These are phyloP conservation scores for Calliopum simillimum DNA, from an alignment of 2,888 invertebrate genomes.

Conservation along the genomic window DNA sequence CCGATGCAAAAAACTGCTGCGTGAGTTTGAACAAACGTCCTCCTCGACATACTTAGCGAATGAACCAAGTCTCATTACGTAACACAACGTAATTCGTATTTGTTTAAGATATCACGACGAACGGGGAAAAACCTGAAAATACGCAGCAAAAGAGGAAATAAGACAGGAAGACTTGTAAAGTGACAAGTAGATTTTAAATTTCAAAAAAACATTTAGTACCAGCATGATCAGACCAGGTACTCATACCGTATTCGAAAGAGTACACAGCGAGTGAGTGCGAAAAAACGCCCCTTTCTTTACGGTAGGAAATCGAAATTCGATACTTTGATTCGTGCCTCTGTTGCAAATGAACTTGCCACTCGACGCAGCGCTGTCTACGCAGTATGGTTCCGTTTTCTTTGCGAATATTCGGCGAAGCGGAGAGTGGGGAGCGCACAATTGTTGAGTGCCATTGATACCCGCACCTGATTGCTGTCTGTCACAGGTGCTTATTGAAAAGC, in stretches of 20 bases:
- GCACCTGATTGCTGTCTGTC: constrained; percentile 9
- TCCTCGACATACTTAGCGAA: constrained; percentile 18
- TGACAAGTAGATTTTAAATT: constrained; percentile 11
- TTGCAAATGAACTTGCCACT: neutral
- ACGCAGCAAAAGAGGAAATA: constrained; percentile 10
- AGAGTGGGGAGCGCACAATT: neutral
- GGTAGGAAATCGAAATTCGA: constrained; percentile 65
- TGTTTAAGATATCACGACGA: neutral
- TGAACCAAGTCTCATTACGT: constrained; percentile 27
- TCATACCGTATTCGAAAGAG: neutral
- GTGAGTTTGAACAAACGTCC: constrained; percentile 5
- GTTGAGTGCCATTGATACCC: neutral
- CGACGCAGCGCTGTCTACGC: constrained; percentile 13
- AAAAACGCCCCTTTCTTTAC: neutral
- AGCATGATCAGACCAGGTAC: neutral
- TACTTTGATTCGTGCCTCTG: constrained; percentile 66
- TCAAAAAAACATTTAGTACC: constrained; percentile 5
- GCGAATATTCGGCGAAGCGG: neutral
- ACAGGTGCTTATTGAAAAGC: constrained; percentile 21
- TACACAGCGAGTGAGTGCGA: neutral
- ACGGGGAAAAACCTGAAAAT: constrained; percentile 7
- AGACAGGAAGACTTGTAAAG: neutral
- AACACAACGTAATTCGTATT: constrained; percentile 22
- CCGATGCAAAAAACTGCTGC: constrained; percentile 32
- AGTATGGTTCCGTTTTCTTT: constrained; percentile 18